phyloP scores from a whole-genome alignment of 2,797 vertebrate genomes.

The Pogonophryne albipinna region DNA sequence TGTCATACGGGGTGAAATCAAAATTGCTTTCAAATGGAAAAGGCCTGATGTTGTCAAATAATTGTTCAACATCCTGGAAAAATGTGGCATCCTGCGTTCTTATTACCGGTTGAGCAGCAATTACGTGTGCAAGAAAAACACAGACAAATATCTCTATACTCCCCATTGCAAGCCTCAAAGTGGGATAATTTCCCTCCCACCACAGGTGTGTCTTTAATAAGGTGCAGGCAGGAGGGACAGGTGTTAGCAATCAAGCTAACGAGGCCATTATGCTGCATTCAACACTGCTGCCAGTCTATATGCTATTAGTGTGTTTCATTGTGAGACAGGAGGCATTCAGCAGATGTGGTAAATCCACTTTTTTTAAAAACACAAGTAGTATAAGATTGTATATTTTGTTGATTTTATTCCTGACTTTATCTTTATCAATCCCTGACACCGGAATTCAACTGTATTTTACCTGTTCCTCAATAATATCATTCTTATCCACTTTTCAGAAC shows the following conservation, averaged over 20 bases:
- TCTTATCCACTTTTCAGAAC: no score
- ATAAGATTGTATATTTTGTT: background rate
- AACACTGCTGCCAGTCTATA: background rate
- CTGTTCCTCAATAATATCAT: background rate
- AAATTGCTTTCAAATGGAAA: constrained; percentile 37
- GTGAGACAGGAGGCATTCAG: background rate
- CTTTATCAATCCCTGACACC: background rate
- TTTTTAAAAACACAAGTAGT: no score
- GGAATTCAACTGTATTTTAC: background rate
- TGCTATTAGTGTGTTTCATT: background rate
- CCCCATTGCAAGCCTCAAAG: constrained; percentile 54
- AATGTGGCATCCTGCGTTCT: background rate
- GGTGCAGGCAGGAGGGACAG: constrained; percentile 32
- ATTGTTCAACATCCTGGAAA: background rate
- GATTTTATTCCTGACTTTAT: background rate
- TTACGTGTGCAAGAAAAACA: constrained; percentile 21
- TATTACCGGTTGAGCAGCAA: constrained; percentile 10
- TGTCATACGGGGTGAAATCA: constrained; percentile 20
- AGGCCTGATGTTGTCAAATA: constrained; percentile 23
- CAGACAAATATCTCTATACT: background rate
- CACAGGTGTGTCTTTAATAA: constrained; percentile 41
- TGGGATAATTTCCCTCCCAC: accelerated
- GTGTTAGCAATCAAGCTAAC: constrained; percentile 53
- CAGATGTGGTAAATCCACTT: background rate
- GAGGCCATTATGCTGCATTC: constrained; percentile 1